A percentile compares a stretch with the other conserved stretches of the same genome.
Conservation (phyloP, 1,140 invertebrate genomes). For the Lepidurus couesii region DNA sequence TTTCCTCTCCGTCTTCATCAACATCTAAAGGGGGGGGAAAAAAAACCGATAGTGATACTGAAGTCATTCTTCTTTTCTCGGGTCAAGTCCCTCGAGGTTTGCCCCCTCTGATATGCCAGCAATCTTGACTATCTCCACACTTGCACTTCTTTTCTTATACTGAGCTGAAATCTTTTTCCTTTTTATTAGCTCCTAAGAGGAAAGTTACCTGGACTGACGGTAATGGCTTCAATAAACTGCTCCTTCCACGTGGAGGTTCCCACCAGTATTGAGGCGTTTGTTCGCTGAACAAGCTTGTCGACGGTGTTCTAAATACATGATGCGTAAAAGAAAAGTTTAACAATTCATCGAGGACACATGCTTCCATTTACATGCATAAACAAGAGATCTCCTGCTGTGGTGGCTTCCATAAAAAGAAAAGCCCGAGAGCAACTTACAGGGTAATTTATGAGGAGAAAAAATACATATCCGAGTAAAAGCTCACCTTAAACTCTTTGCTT, state of each 20-base stretch:
- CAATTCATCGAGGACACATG: conserved; percentile 16
- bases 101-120: not conserved
- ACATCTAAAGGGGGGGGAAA: conserved; percentile 41
- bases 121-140: not conserved
- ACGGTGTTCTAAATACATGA: conserved; percentile 71
- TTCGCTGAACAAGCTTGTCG: conserved; percentile 93
- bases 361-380: not conserved
- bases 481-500: conserved; percentile 95
- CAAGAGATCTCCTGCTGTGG: conserved; percentile 1
- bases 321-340: conserved; percentile 18
- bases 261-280: conserved; percentile 86
- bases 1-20: conserved; percentile 58
- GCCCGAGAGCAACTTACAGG: not conserved
- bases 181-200: not conserved
- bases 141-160: not conserved
- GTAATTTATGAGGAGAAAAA: not conserved
- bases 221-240: conserved; percentile 93
- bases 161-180: not conserved
- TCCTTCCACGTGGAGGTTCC: conserved; percentile 97
- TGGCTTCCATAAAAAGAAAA: not conserved
- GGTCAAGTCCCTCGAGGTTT: not conserved
- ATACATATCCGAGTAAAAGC: conserved; percentile 20
- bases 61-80: not conserved
- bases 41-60: conserved; percentile 1
- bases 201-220: conserved; percentile 75